Evolutionary conservation across 2,113 vertebrate genomes (phyloP).

Genomic region (Neogobius melanostomus): DNA sequence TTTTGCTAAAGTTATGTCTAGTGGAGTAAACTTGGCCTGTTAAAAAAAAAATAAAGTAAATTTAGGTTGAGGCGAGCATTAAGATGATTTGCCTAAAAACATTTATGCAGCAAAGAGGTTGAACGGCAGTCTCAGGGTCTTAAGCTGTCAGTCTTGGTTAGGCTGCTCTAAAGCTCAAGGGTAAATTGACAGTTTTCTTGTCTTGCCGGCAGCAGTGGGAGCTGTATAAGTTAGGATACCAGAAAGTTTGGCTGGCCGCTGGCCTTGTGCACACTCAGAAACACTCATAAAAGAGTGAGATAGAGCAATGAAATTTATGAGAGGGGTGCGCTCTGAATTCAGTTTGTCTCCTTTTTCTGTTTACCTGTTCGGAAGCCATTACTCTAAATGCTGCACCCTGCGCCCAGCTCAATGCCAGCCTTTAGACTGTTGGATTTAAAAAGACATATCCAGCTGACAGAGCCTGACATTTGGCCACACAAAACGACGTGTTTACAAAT

Average conservation of each 20-base stretch:
- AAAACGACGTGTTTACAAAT: conserved; percentile 29
- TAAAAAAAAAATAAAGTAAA: conserved; percentile 10
- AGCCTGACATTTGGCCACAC: conserved; percentile 36
- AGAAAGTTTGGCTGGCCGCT: conserved; percentile 38
- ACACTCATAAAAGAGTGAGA: conserved; percentile 40
- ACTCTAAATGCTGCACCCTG: conserved; percentile 31
- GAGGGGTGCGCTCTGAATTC: conserved; percentile 23
- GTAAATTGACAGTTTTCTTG: conserved; percentile 54
- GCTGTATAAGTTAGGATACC: conserved; percentile 43
- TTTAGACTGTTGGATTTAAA: conserved; percentile 35
- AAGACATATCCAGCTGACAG: conserved; percentile 36
- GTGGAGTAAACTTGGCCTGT: neutral
- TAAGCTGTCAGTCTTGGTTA: conserved; percentile 52
- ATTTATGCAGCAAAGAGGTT: conserved; percentile 24
- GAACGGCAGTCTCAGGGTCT: conserved; percentile 27
- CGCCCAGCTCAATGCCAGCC: conserved; percentile 35
- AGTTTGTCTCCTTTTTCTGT: conserved; percentile 51
- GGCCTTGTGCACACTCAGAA: conserved; percentile 49
- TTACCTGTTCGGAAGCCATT: conserved; percentile 47
- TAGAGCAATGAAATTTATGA: conserved; percentile 48
- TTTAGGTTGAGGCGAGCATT: conserved; percentile 18
- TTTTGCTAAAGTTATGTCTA: neutral
- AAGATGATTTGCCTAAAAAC: conserved; percentile 29
- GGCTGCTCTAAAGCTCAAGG: conserved; percentile 52
- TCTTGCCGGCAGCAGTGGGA: conserved; percentile 39